These are phyloP conservation scores for Brachionus manjavacas DNA, from an alignment of 1,140 invertebrate species.

Conservation along the genomic window DNA sequence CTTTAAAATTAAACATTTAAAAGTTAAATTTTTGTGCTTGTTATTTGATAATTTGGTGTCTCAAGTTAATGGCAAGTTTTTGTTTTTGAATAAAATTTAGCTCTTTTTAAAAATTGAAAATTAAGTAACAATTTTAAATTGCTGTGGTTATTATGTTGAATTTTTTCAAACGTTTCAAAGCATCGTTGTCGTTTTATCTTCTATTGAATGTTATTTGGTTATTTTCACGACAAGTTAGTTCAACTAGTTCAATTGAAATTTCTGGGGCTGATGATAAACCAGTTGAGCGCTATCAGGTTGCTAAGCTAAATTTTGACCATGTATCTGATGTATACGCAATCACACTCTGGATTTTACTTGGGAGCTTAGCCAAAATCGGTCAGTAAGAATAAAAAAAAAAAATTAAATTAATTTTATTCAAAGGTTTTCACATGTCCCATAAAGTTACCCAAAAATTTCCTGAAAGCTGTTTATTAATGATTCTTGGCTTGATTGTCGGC, in stretches of 20 bases:
- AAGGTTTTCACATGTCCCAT: slow-evolving; percentile 42
- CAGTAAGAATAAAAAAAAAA: not conserved
- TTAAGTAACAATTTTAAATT: not conserved
- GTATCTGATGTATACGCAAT: slow-evolving; percentile 32
- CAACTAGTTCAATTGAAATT: not conserved
- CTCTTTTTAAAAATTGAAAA: not conserved
- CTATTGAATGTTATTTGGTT: not conserved
- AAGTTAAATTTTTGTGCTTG: not conserved
- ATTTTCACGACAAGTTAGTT: not conserved
- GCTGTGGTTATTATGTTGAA: not conserved
- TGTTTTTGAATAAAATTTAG: not conserved
- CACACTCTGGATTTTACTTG: slow-evolving; percentile 40
- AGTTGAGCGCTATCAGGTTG: slow-evolving; percentile 22
- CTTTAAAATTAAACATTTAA: not conserved
- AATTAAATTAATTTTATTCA: no score
- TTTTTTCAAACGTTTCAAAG: not conserved
- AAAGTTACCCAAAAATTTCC: slow-evolving; percentile 52
- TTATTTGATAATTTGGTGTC: not conserved
- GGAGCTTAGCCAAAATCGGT: slow-evolving; percentile 34
- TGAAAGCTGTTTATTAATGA: slow-evolving; percentile 90
- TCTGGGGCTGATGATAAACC: slow-evolving; percentile 10
- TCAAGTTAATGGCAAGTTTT: not conserved
- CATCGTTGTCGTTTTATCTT: not conserved
- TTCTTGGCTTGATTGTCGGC: slow-evolving; percentile 86
- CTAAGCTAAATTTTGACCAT: slow-evolving; percentile 37